Evolutionary conservation across 2,888 invertebrate genomes (phyloP), one percentile per base, ranked within the genome.

Genomic region (Alloscopus bannaensis): DNA sequence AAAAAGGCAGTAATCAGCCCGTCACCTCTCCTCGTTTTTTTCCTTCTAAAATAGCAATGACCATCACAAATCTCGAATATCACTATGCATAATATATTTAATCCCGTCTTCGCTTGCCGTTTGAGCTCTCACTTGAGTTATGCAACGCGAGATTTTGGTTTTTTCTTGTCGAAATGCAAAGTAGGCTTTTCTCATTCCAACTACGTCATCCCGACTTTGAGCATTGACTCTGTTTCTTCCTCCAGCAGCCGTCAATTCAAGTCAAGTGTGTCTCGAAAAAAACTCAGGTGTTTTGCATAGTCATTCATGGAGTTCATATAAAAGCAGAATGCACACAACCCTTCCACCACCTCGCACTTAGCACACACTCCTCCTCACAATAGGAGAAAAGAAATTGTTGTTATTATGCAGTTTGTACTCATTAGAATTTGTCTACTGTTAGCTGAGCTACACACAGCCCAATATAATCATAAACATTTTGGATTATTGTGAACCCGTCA

Each of bases 231-330:
- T 45, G 13, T 45, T 45, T 45, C n/a, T 36, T 36, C 29, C 31
- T 57, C 57, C 57, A 50, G 28, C 55, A 57, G 31, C 31, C 57
- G 57, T 31, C 57, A 4, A 13, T 16, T 28, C n/a, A n/a, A 16
- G 4, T 52, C 52, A 4, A 4, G n/a, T 52, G 11, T 20, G n/a
- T 36, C 36, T 13, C 6, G 36, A 36, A 13, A 36, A 13, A 36
- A 18, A 45, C 57, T 59, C 71, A 72, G 62, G 72, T 72, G 72
- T 72, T 72, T 72, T 72, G 72, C 72, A 64, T 62, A 72, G 64
- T 72, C 72, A 72, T 72, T 11, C 60, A 60, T 40, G n/a, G n/a
- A n/a, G n/a, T 57, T 52, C 52, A 52, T 24, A 22, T 24, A 62
- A 62, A 62, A 59, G 28, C 16, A 59, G 8, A n/a, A 2, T 59